Conservation (phyloP, 1,140 invertebrate species). For the Laodelphax striatellus region DNA sequence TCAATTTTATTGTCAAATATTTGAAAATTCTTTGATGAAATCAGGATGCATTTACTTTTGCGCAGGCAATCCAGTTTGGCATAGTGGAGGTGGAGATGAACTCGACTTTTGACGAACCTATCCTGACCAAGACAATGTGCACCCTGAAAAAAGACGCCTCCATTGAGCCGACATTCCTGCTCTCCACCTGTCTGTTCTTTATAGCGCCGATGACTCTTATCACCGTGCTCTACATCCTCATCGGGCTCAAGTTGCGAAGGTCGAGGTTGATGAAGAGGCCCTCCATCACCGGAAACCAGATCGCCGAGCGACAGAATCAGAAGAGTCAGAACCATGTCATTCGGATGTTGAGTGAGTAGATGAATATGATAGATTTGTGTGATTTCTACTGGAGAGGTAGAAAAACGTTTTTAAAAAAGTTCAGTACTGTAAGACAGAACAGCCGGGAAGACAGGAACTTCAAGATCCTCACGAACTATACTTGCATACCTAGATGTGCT, state of each 20-base stretch:
- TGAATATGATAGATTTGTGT: background rate
- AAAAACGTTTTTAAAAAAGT: no score
- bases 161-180: slow-evolving; percentile 61
- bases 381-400: no score
- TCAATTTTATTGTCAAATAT: no score
- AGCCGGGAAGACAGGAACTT: no score
- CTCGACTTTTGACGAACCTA: slow-evolving; percentile 6
- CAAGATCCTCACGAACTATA: no score
- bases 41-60: slow-evolving; percentile 1
- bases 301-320: slow-evolving; percentile 7
- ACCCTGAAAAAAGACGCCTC: slow-evolving; percentile 33
- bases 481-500: no score
- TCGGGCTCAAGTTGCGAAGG: slow-evolving; percentile 58
- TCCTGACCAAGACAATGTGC: slow-evolving; percentile 34
- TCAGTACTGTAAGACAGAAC: no score
- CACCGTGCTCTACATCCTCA: slow-evolving; percentile 70
- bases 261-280: slow-evolving; percentile 39
- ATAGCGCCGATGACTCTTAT: slow-evolving; percentile 76
- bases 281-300: slow-evolving; percentile 5
- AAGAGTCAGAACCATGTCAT: slow-evolving; percentile 45
- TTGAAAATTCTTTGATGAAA: no score
- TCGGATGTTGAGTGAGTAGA: slow-evolving; percentile 49
- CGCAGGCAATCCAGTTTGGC: slow-evolving; percentile 59
- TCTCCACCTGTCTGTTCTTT: slow-evolving; percentile 77
- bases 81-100: slow-evolving; percentile 36